Percentiles rank a stretch among this genome's conserved stretches.
Evolutionary conservation across 2,888 invertebrate genomes (phyloP).

Genomic region (Acholoe squamosa): DNA sequence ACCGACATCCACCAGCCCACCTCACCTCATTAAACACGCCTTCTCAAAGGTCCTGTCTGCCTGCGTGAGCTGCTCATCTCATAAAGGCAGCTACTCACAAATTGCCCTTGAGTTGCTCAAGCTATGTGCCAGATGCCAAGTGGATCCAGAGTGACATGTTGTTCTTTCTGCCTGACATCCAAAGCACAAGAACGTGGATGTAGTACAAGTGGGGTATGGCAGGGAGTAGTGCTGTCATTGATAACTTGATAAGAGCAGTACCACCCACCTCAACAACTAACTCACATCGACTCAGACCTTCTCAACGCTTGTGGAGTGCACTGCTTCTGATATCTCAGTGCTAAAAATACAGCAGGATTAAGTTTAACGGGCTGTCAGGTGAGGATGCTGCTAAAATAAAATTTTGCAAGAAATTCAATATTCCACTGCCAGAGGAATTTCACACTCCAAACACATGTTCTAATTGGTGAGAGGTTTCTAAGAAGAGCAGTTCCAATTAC

Average conservation of each 20-base stretch:
- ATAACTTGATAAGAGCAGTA: not conserved
- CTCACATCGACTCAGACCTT: not conserved
- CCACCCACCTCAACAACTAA: not conserved
- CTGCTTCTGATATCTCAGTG: not conserved
- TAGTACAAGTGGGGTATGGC: not conserved
- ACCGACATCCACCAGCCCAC: constrained; percentile 17
- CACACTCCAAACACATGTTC: too few species aligned
- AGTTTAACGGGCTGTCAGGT: too few species aligned
- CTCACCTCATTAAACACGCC: constrained; percentile 44
- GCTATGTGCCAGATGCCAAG: constrained; percentile 20
- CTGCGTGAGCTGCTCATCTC: not conserved
- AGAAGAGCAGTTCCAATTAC: too few species aligned
- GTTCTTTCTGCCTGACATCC: constrained; percentile 23
- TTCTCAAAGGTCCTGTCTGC: not conserved
- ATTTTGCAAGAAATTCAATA: too few species aligned
- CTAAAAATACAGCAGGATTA: too few species aligned
- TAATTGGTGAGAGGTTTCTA: too few species aligned
- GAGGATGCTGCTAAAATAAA: too few species aligned
- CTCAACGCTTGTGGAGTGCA: not conserved
- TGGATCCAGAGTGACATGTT: constrained; percentile 31
- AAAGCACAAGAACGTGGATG: not conserved
- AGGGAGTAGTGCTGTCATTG: not conserved
- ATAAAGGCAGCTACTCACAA: not conserved
- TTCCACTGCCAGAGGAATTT: too few species aligned
- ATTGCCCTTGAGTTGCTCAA: not conserved